Conservation (phyloP, 2,797 vertebrate species). For the Lophotriccus pileatus region DNA sequence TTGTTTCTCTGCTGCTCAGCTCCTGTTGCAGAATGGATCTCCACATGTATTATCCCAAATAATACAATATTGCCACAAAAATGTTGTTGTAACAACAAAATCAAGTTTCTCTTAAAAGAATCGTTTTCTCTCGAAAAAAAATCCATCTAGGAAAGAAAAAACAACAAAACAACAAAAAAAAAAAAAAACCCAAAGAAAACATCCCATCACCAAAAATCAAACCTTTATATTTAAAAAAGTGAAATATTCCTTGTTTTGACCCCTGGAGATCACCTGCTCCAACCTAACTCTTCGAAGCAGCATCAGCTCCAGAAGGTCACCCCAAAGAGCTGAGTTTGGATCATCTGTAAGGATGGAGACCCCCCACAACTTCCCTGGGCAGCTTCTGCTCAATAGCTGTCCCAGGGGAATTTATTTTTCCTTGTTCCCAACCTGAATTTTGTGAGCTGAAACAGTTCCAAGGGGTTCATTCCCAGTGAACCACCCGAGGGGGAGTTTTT, state of each 20-base stretch:
- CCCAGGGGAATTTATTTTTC: too few relatives aligned
- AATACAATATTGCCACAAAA: not conserved
- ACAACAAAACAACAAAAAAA: not conserved
- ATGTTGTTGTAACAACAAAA: not conserved
- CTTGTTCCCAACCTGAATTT: not conserved
- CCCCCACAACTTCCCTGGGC: not conserved
- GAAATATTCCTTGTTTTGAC: not conserved
- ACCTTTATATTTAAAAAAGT: not conserved
- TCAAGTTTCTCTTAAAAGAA: not conserved
- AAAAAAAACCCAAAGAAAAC: not conserved
- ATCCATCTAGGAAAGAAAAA: not conserved
- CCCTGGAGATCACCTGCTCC: not conserved
- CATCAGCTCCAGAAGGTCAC: not conserved
- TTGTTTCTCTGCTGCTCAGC: not conserved
- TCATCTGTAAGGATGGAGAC: not conserved
- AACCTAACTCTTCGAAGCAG: not conserved
- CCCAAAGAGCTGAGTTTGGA: not conserved
- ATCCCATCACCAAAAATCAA: too few relatives aligned
- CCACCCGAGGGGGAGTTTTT: accelerated
- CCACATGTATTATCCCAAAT: not conserved
- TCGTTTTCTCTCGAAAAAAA: not conserved
- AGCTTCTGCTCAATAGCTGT: not conserved
- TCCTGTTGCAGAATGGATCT: not conserved
- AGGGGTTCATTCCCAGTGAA: not conserved
- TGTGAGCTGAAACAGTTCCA: not conserved